phyloP scores from a whole-genome alignment of 2,888 invertebrate genomes.

The Neoscelio sp. region DNA sequence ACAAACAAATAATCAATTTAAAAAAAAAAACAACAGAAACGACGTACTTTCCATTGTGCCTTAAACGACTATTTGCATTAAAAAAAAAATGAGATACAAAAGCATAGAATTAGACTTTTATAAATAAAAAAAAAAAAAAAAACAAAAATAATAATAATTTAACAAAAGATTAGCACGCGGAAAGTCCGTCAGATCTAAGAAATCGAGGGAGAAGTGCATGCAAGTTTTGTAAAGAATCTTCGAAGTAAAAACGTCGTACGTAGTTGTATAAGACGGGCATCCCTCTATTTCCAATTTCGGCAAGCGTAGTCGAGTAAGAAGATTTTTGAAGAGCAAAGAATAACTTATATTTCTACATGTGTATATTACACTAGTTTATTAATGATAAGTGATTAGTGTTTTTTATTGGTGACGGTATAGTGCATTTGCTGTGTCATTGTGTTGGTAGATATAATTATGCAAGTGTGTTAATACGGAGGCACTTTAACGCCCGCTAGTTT shows the following conservation, averaged over 20 bases:
- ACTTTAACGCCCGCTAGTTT: conserved; percentile 68
- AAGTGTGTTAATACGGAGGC: conserved; percentile 39
- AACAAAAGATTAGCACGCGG: conserved; percentile 43
- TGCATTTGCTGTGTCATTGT: conserved; percentile 83
- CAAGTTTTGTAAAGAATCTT: conserved; percentile 81
- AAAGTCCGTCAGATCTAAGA: conserved; percentile 77
- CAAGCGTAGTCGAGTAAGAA: conserved; percentile 81
- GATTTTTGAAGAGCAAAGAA: conserved; percentile 73
- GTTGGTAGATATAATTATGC: conserved; percentile 71
- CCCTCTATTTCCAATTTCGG: conserved; percentile 82
- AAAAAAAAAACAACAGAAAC: conserved; percentile 52
- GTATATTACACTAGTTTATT: conserved; percentile 71
- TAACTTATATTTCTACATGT: conserved; percentile 73
- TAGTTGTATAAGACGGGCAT: conserved; percentile 81
- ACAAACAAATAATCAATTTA: conserved; percentile 18
- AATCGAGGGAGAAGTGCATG: conserved; percentile 82
- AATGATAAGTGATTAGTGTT: conserved; percentile 80
- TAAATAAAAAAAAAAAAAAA: not conserved
- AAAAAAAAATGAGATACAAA: not conserved
- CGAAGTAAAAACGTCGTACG: conserved; percentile 77
- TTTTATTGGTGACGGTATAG: conserved; percentile 83
- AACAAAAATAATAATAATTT: not conserved
- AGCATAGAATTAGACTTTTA: no score
- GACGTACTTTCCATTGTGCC: conserved; percentile 63
- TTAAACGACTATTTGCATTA: not conserved